Conservation (phyloP, 2,797 vertebrate genomes). For the Telmatherina bonti region DNA sequence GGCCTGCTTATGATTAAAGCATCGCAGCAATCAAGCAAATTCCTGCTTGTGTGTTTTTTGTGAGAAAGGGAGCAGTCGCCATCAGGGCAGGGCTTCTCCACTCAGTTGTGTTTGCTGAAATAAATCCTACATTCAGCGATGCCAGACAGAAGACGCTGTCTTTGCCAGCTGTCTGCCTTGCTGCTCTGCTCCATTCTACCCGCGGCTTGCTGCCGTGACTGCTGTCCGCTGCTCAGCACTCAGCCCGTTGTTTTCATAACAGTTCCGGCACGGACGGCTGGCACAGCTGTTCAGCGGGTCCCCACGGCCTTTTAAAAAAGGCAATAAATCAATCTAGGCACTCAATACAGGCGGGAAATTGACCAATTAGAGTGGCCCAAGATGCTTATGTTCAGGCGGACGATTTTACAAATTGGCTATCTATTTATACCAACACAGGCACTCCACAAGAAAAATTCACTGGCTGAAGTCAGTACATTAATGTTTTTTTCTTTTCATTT, state of each 20-base stretch:
- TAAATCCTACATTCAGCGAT: slow-evolving; percentile 78
- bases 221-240: slow-evolving; percentile 77
- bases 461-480: slow-evolving; percentile 78
- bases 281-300: slow-evolving; percentile 86
- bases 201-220: slow-evolving; percentile 66
- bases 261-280: slow-evolving; percentile 79
- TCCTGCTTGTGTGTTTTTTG: slow-evolving; percentile 58
- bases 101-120: slow-evolving; percentile 81
- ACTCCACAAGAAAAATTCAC: slow-evolving; percentile 74
- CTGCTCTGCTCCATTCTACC: slow-evolving; percentile 71
- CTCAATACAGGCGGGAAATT: slow-evolving; percentile 90
- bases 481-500: slow-evolving; percentile 41
- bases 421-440: slow-evolving; percentile 86
- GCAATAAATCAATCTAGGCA: slow-evolving; percentile 90
- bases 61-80: slow-evolving; percentile 54
- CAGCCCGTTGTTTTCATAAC: slow-evolving; percentile 85
- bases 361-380: slow-evolving; percentile 90
- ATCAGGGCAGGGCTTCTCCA: slow-evolving; percentile 72
- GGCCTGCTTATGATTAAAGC: slow-evolving; percentile 71
- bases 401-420: slow-evolving; percentile 89
- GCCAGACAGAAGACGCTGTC: slow-evolving; percentile 81
- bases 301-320: slow-evolving; percentile 88
- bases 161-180: slow-evolving; percentile 83
- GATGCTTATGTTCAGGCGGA: slow-evolving; percentile 87
- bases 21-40: slow-evolving; percentile 79